phyloP scores from a whole-genome alignment of 1,140 invertebrate species.

The Acromyrmex echinatior region DNA sequence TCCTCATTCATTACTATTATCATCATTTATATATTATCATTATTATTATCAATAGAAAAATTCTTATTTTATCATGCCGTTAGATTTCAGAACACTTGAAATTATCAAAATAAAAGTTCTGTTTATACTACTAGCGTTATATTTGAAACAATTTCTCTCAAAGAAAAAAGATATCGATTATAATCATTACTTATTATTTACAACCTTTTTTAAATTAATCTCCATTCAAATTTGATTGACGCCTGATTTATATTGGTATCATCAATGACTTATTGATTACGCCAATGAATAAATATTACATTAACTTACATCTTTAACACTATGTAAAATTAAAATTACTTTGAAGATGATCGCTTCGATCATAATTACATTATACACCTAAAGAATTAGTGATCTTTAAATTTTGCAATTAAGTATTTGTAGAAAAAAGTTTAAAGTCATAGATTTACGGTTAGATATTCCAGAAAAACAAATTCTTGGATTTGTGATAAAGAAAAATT shows the following conservation, averaged over 20 bases:
- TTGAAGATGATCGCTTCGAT: not conserved
- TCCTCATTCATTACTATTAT: not conserved
- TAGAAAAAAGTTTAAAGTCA: not conserved
- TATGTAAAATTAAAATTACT: not conserved
- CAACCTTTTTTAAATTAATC: slow-evolving; percentile 15
- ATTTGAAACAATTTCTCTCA: not conserved
- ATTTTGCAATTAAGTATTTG: not conserved
- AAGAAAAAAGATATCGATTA: not conserved
- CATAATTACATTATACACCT: not conserved
- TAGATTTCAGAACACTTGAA: not conserved
- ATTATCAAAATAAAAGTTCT: not conserved
- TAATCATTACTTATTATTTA: not conserved
- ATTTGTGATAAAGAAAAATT: too few relatives aligned
- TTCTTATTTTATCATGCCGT: not conserved
- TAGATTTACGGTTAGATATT: not conserved
- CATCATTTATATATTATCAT: not conserved
- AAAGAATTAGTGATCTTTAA: not conserved
- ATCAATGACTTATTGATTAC: not conserved
- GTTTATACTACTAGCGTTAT: not conserved
- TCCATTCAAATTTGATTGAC: not conserved
- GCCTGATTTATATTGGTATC: not conserved
- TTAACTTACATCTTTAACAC: too few relatives aligned
- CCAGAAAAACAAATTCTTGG: not conserved
- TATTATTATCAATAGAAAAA: not conserved
- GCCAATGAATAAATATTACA: too few relatives aligned